Evolutionary conservation across 2,888 invertebrate genomes (phyloP), one percentile per base, ranked within the genome.

Genomic region (Eupsilia transversa): DNA sequence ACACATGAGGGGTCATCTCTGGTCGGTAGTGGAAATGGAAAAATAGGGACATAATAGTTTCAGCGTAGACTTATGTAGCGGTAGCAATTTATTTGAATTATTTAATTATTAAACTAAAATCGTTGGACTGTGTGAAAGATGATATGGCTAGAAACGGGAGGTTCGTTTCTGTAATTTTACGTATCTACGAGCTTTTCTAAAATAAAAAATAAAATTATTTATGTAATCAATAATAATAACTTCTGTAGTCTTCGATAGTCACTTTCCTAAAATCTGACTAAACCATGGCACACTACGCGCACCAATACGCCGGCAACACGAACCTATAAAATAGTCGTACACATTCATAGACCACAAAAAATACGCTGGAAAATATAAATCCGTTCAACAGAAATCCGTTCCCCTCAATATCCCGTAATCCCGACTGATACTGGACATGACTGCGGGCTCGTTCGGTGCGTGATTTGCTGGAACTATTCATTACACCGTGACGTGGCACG

Each of bases 381-480:
- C 49, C 30, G 35, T 23, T 43, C 27, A 30, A 63, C 61, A 41
- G 35, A 70, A 61, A 46, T 38, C 65, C 17, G 10, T 46, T 65
- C n/a, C 33, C 54, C 46, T 72, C 41, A 38, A 56, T 60, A 30
- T 46, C 41, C 43, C 69, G 68, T 75, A 27, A 43, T 66, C 57
- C 49, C 30, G 20, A 35, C 27, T 54, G 57, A 59, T 56, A 57
- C 67, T 59, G 66, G 33, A 67, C 71, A 72, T 68, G 80, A 56
- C 46, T 73, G 57, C 68, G 60, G 65, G 70, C 52, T 74, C 65
- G 68, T 43, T 67, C 64, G 73, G 72, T 57, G 71, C 86, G 82
- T 83, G 86, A 87, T 88, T 85, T 72, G 81, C 82, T 61, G 66
- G 63, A 87, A 87, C 89, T 88, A 88, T 87, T 86, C 79, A 88